Conservation (phyloP, 2,888 invertebrate genomes). For the Tenthredo notha region DNA sequence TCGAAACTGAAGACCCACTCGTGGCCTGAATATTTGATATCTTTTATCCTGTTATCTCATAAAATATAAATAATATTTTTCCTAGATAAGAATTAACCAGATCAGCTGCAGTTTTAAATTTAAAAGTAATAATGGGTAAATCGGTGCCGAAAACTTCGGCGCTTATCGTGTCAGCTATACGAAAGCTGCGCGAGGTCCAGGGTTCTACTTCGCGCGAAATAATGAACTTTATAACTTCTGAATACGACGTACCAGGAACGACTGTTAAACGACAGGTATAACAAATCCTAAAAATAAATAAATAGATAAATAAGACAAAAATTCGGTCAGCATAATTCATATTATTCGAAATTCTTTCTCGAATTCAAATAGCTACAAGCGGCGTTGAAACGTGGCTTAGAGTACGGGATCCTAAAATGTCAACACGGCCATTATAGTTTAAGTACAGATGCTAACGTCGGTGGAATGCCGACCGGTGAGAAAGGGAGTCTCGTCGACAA, state of each 20-base stretch:
- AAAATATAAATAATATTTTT: neutral
- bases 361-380: conserved; percentile 61
- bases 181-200: conserved; percentile 69
- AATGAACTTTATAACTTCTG: conserved; percentile 71
- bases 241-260: conserved; percentile 66
- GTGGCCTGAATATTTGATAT: neutral
- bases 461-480: neutral
- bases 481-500: neutral
- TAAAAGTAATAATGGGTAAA: conserved; percentile 62
- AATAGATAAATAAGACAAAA: neutral
- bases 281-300: neutral
- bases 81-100: neutral
- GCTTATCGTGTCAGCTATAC: conserved; percentile 71
- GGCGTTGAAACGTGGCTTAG: conserved; percentile 72
- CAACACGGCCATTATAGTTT: conserved; percentile 66
- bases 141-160: conserved; percentile 70
- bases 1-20: neutral
- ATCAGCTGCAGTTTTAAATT: neutral
- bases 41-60: neutral
- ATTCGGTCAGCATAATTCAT: neutral
- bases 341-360: neutral
- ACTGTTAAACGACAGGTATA: conserved; percentile 69
- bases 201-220: conserved; percentile 75
- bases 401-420: conserved; percentile 71
- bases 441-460: conserved; percentile 18